Percentiles rank a stretch among this genome's conserved stretches.
Conservation (phyloP, 2,797 vertebrate genomes). For the Sebastolobus altivelis region DNA sequence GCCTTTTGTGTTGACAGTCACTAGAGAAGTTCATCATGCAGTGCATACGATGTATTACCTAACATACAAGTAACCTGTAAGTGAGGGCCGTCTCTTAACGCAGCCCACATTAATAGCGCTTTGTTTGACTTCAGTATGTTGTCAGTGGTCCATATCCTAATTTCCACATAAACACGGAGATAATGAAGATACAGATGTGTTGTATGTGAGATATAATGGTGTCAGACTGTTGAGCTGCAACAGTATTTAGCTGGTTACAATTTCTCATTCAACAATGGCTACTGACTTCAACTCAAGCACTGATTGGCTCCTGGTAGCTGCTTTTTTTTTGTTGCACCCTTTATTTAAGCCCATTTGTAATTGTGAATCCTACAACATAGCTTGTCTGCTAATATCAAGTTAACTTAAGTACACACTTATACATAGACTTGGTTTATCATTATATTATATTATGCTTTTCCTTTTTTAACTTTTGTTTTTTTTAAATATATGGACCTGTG, state of each 20-base stretch:
- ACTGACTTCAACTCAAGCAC: constrained; percentile 46
- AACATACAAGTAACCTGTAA: constrained; percentile 28
- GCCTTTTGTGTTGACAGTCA: constrained; percentile 52
- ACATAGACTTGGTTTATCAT: constrained; percentile 4
- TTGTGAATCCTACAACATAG: constrained; percentile 5
- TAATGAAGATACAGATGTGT: constrained; percentile 8
- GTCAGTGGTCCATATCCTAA: constrained; percentile 31
- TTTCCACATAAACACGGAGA: constrained; percentile 30
- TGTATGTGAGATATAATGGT: constrained; percentile 27
- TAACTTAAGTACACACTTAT: constrained; percentile 9
- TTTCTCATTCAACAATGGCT: constrained; percentile 19
- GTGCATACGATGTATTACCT: constrained; percentile 33
- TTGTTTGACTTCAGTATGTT: constrained; percentile 45
- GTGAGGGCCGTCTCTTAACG: constrained; percentile 38
- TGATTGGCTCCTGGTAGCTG: constrained; percentile 29
- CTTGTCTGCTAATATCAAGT: constrained; percentile 15
- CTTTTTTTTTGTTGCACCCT: constrained; percentile 35
- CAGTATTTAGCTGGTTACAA: constrained; percentile 23
- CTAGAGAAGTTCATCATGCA: constrained; percentile 27
- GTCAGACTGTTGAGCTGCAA: constrained; percentile 26
- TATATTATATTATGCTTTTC: constrained; percentile 21
- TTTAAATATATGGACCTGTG: constrained; percentile 37
- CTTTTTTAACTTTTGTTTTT: constrained; percentile 3
- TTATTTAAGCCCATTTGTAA: constrained; percentile 49
- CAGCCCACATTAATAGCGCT: constrained; percentile 49